Base-by-base conservation (phyloP, 2,888 invertebrate species). In the Pecten maximus region DNA sequence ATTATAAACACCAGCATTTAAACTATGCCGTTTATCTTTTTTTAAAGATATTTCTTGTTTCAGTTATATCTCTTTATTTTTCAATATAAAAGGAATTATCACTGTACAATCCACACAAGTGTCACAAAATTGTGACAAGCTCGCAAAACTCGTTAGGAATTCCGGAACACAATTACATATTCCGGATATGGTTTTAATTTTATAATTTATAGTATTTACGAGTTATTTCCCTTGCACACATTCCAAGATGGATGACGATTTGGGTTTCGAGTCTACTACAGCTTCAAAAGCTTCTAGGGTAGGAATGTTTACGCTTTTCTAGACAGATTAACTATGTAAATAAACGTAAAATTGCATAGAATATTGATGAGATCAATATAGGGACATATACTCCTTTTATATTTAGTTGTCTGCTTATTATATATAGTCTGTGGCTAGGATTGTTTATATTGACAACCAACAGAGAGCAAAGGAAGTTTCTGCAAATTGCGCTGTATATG, bases 161-260 rank as follows among this genome's bases (percentile, higher is more conserved):
- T 44, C 44, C 44, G 44, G 44, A 44, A 6, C 44, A 44, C 12
- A 10, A n/a, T n/a, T n/a, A 48, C 19, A 15, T 48, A 4, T 48
- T n/a, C 60, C 60, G 60, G 60, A 74, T 35, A 1, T 35, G 35
- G 35, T 74, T 74, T 74, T 28, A 23, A 74, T 74, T 74, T 74
- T 74, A 74, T 10, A 12, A 35, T 35, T 35, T 8, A 10, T 16
- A 8, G 8, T 35, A 28, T 12, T 10, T 15, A 35, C 35, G 35
- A 74, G 74, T 74, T 74, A 74, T 28, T 74, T 74, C 74, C 74
- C 74, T 74, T 74, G 28, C 6, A 74, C 74, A 74, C 74, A 74
- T 74, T 74, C 74, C 74, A 40, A 89, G 44, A 90, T 89, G 91
- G 90, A 89, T 16, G 91, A 91, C 44, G 91, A 89, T 50, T 87